A percentile compares a stretch with the other conserved stretches of the same genome.
These are phyloP conservation scores for Nothocercus julius DNA, from an alignment of 2,113 vertebrate genomes.

Conservation along the genomic window DNA sequence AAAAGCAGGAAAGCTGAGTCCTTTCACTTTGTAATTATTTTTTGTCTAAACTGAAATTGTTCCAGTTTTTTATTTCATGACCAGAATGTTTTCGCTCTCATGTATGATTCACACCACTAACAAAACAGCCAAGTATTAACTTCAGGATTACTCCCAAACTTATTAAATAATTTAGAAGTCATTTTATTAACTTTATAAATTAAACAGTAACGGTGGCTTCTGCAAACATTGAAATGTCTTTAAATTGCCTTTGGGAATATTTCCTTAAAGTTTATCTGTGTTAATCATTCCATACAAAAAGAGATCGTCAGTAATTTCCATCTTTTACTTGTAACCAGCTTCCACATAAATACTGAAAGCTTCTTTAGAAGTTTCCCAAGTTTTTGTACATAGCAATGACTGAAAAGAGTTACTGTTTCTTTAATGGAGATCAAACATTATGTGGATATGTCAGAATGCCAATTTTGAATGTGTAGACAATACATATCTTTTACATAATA, in stretches of 20 bases:
- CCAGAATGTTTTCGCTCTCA: not conserved
- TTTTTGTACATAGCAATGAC: not conserved
- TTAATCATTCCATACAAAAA: not conserved
- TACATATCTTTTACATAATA: not conserved
- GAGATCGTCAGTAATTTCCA: not conserved
- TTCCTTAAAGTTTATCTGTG: slow-evolving; percentile 11
- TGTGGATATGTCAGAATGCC: not conserved
- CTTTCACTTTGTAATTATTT: not conserved
- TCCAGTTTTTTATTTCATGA: slow-evolving; percentile 38
- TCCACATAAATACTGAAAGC: not conserved
- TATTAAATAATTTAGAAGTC: slow-evolving; percentile 47
- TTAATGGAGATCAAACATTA: not conserved
- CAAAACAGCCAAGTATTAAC: slow-evolving; percentile 13
- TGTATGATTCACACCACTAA: not conserved
- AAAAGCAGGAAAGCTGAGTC: not conserved
- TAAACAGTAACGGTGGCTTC: not conserved
- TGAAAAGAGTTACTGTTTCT: not conserved
- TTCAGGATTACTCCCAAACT: slow-evolving; percentile 20
- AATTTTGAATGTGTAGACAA: not conserved
- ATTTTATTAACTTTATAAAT: slow-evolving; percentile 51
- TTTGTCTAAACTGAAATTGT: slow-evolving; percentile 1
- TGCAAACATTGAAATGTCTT: not conserved
- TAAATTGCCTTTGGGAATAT: slow-evolving; percentile 22
- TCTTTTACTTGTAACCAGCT: not conserved
- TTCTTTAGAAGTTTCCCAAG: not conserved